Conservation (phyloP, 2,888 invertebrate species). For the Trichogramma evanescens region DNA sequence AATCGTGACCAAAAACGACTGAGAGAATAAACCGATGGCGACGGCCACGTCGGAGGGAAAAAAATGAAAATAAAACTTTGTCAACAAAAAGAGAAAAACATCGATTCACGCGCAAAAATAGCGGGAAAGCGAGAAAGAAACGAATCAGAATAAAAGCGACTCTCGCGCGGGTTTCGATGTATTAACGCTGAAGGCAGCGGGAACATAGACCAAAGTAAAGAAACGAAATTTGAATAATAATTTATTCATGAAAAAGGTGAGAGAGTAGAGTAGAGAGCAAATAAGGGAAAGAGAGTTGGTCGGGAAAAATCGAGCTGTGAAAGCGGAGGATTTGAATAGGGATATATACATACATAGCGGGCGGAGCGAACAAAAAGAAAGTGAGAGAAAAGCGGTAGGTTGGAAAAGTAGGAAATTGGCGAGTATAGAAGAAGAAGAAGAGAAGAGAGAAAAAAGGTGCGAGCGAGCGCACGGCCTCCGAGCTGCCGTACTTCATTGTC, state of each 20-base stretch:
- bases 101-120: not conserved
- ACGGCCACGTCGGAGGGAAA: slow-evolving; percentile 13
- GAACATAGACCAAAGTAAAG: not conserved
- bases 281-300: not conserved
- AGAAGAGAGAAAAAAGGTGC: too few species aligned
- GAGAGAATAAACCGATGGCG: slow-evolving; percentile 9
- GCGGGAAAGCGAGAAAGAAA: slow-evolving; percentile 6
- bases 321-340: slow-evolving; percentile 16
- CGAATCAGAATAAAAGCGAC: slow-evolving; percentile 14
- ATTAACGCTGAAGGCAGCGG: slow-evolving; percentile 10
- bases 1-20: slow-evolving; percentile 8
- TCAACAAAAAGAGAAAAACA: too few species aligned
- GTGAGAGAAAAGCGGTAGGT: not conserved
- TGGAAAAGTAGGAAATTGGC: too few species aligned
- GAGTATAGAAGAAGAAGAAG: too few species aligned
- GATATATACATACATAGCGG: not conserved
- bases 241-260: slow-evolving; percentile 20
- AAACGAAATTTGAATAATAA: slow-evolving; percentile 21
- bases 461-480: too few species aligned
- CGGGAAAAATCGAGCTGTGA: slow-evolving; percentile 1
- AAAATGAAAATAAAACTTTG: not conserved
- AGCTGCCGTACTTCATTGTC: too few species aligned
- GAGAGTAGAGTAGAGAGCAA: not conserved
- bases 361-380: not conserved
- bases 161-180: slow-evolving; percentile 18